These are phyloP conservation scores for Porites lutea DNA, from an alignment of 64 coral and sea anemone species.

Conservation along the genomic window DNA sequence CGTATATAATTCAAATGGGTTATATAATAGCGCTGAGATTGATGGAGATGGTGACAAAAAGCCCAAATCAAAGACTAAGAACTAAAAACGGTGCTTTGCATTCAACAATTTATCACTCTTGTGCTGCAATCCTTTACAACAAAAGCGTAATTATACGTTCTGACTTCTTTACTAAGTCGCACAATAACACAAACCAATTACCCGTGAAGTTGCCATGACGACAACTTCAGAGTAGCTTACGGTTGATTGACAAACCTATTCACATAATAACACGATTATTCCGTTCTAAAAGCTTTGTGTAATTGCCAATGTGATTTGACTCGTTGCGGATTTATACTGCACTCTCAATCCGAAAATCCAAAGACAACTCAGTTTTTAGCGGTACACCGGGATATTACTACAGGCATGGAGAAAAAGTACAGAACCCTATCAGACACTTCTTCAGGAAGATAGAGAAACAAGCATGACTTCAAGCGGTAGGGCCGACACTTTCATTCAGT, in stretches of 20 bases:
- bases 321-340: background rate
- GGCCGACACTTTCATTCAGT: too few species aligned
- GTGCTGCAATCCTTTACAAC: background rate
- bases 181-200: background rate
- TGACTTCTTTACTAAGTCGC: background rate
- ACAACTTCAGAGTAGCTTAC: background rate
- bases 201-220: background rate
- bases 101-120: background rate
- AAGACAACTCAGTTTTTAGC: too few species aligned
- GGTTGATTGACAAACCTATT: conserved; percentile 18
- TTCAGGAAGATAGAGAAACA: too few species aligned
- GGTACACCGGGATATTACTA: too few species aligned
- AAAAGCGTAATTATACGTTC: conserved; percentile 1
- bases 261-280: conserved; percentile 27
- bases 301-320: background rate
- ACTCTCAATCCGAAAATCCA: background rate
- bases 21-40: too few species aligned
- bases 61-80: background rate
- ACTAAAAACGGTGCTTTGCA: conserved; percentile 1
- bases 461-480: too few species aligned
- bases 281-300: background rate
- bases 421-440: background rate
- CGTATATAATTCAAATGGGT: too few species aligned
- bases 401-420: background rate
- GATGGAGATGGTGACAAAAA: too few species aligned